Percentiles rank a stretch among this genome's conserved stretches.
phyloP scores from a whole-genome alignment of 1,140 invertebrate species.

The Ptiloglossa arizonensis region DNA sequence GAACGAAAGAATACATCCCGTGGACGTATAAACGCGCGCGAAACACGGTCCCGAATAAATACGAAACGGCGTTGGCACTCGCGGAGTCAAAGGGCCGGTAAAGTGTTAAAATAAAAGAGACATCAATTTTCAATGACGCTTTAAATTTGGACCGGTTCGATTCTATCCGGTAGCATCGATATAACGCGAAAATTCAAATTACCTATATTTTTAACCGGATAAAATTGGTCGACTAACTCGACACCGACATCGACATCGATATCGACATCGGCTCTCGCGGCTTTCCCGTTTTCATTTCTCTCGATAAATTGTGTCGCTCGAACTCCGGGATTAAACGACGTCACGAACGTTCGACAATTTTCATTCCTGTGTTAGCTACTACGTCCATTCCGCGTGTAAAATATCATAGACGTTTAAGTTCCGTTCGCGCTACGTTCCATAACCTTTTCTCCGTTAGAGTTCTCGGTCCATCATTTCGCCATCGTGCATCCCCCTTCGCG shows the following conservation, averaged over 20 bases:
- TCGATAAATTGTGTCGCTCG: neutral
- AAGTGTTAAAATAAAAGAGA: no score
- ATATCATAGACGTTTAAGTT: conserved; percentile 30
- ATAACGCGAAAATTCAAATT: neutral
- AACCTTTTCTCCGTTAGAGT: no score
- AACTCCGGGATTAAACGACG: neutral
- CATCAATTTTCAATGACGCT: no score
- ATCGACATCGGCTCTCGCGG: no score
- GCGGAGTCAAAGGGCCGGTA: no score
- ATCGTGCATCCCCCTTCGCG: neutral
- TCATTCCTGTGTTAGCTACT: conserved; percentile 32
- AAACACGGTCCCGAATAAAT: no score
- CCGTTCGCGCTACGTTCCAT: neutral
- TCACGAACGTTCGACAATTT: neutral
- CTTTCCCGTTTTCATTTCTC: neutral
- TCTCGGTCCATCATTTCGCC: neutral
- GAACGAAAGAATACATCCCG: no score
- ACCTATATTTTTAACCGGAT: neutral
- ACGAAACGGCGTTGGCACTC: no score
- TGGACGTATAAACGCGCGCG: no score
- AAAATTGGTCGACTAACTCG: neutral
- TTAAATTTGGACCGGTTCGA: no score
- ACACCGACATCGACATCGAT: no score
- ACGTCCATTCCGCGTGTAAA: conserved; percentile 32
- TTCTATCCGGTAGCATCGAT: no score